Conservation (phyloP, 2,797 vertebrate genomes). For the Myotis planiceps region DNA sequence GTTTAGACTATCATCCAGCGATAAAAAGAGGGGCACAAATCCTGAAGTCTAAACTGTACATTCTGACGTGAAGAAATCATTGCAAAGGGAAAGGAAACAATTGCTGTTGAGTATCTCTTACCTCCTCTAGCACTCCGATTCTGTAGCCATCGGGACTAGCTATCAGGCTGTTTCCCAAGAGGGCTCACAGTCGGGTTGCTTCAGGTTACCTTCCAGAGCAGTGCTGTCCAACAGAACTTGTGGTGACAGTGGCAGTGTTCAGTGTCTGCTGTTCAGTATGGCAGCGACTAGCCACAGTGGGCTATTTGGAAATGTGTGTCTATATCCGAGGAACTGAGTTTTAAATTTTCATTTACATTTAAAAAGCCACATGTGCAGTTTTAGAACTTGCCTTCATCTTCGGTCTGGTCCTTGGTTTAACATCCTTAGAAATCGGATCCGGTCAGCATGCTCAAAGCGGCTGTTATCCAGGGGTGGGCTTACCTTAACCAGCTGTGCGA, state of each 20-base stretch:
- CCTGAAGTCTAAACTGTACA: not conserved
- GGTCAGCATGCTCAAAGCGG: not conserved
- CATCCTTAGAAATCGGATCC: not conserved
- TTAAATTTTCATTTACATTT: not conserved
- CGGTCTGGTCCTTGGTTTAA: not conserved
- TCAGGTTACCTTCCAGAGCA: not conserved
- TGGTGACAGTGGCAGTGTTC: not conserved
- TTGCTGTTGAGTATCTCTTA: not conserved
- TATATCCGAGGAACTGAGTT: slow-evolving; percentile 1
- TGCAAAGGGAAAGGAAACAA: not conserved
- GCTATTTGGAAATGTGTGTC: not conserved
- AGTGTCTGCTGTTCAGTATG: not conserved
- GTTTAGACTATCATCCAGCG: not conserved
- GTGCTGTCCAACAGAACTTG: not conserved
- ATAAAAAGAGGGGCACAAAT: not conserved
- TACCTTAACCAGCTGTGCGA: not conserved
- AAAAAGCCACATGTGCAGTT: not conserved
- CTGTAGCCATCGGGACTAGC: not conserved
- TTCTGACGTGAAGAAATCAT: not conserved
- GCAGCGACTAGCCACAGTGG: not conserved
- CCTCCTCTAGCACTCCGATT: not conserved
- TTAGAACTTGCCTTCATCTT: not conserved
- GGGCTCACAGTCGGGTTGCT: not conserved
- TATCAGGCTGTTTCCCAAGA: not conserved
- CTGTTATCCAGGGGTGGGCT: not conserved